Percentiles rank a stretch among this genome's conserved stretches.
phyloP scores from a whole-genome alignment of 2,797 vertebrate species.

The Poecilia picta region DNA sequence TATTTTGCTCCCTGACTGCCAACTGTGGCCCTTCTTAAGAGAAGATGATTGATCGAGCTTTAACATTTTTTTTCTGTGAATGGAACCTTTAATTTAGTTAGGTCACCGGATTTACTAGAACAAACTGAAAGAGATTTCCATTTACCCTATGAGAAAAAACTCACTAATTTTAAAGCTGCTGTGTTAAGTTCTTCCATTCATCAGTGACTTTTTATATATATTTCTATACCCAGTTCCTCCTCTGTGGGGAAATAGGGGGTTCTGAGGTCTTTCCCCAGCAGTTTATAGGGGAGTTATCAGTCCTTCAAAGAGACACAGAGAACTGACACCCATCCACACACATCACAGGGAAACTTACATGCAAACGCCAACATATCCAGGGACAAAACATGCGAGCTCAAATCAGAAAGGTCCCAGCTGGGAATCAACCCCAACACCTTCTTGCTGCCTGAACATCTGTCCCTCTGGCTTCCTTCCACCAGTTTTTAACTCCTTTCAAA shows the following conservation, averaged over 20 bases:
- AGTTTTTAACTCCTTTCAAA: background rate
- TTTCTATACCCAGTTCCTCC: background rate
- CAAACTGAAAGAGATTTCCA: constrained; percentile 56
- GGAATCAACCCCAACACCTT: background rate
- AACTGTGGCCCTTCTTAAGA: constrained; percentile 32
- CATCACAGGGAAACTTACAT: background rate
- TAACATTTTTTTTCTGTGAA: constrained; percentile 48
- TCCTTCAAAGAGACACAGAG: background rate
- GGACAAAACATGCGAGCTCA: background rate
- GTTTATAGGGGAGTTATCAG: background rate
- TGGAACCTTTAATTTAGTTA: constrained; percentile 63
- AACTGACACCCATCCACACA: background rate
- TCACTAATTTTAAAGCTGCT: constrained; percentile 56
- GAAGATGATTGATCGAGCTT: constrained; percentile 46
- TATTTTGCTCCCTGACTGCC: constrained; percentile 30
- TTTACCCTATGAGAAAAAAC: constrained; percentile 51
- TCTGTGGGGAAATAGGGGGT: background rate
- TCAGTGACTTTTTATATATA: background rate
- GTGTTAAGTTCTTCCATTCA: constrained; percentile 39
- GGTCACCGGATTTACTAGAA: constrained; percentile 48
- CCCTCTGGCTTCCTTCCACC: background rate
- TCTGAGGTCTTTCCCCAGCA: background rate
- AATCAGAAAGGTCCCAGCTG: background rate
- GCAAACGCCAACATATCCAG: background rate
- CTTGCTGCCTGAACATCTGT: background rate